These are phyloP conservation scores for Oreotragus oreotragus DNA, from an alignment of 2,113 vertebrate species.

Conservation along the genomic window DNA sequence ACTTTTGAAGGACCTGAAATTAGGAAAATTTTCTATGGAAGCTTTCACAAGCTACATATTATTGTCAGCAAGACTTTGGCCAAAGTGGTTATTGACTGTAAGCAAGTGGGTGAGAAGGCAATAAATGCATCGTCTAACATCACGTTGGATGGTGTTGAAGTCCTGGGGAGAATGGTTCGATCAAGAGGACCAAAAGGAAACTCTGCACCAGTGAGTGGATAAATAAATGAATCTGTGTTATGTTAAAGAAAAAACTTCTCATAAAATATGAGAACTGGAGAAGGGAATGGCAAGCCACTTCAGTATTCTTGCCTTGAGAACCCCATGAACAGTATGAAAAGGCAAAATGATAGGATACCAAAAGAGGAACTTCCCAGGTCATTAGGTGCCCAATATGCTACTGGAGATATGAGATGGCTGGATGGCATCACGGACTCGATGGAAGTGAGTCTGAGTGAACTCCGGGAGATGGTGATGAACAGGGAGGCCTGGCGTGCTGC, in stretches of 20 bases:
- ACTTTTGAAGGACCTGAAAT: constrained; percentile 94
- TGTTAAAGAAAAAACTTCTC: background rate
- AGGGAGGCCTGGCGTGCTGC: too few species aligned
- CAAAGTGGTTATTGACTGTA: constrained; percentile 94
- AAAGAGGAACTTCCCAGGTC: too few species aligned
- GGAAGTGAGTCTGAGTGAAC: too few species aligned
- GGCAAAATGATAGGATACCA: too few species aligned
- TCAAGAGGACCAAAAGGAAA: constrained; percentile 87
- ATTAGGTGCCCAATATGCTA: too few species aligned
- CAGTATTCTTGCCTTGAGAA: too few species aligned
- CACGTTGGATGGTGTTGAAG: constrained; percentile 90
- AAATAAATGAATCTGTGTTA: background rate
- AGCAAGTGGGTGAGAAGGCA: constrained; percentile 88
- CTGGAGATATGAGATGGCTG: too few species aligned
- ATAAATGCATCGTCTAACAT: constrained; percentile 92
- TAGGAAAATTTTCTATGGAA: constrained; percentile 94
- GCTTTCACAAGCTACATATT: constrained; percentile 99
- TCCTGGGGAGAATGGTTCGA: constrained; percentile 91
- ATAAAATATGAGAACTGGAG: background rate
- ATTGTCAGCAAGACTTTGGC: constrained; percentile 91
- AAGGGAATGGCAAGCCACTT: too few species aligned
- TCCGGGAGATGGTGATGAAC: too few species aligned
- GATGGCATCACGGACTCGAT: too few species aligned
- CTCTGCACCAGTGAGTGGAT: constrained; percentile 90
- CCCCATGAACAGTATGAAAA: too few species aligned